A percentile compares a stretch with the other conserved stretches of the same genome.
Conservation (phyloP, 2,888 invertebrate species). For the Ischnus inquisitorius region DNA sequence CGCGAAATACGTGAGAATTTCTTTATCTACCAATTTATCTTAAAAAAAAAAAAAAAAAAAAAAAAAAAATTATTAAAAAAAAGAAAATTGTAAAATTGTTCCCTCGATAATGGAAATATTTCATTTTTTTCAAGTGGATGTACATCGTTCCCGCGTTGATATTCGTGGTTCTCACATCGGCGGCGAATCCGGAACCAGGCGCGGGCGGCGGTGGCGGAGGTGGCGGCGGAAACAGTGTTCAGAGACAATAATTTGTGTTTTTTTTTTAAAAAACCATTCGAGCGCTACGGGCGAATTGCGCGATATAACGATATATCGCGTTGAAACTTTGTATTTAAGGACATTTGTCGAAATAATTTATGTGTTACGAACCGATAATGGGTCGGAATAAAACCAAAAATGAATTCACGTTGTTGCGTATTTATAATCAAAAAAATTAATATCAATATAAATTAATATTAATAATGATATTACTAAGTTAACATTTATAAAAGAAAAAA, state of each 20-base stretch:
- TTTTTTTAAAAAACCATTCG: constrained; percentile 10
- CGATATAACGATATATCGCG: constrained; percentile 6
- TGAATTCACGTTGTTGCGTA: background rate
- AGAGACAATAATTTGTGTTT: constrained; percentile 77
- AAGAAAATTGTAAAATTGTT: constrained; percentile 25
- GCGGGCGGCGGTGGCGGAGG: constrained; percentile 81
- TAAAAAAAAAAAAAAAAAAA: too few relatives aligned
- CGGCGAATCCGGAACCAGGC: constrained; percentile 91
- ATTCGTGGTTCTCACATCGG: constrained; percentile 95
- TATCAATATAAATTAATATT: too few relatives aligned
- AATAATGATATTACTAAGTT: too few relatives aligned
- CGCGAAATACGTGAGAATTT: constrained; percentile 99
- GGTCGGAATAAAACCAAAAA: background rate
- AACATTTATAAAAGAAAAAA: too few relatives aligned
- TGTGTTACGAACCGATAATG: constrained; percentile 40
- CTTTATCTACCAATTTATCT: too few relatives aligned
- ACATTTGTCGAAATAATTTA: constrained; percentile 44
- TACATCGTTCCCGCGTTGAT: constrained; percentile 98
- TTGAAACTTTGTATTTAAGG: background rate
- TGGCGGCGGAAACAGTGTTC: constrained; percentile 73
- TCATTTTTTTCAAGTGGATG: constrained; percentile 96
- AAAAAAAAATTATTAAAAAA: constrained; percentile 80
- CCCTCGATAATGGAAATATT: constrained; percentile 67
- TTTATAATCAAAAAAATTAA: too few relatives aligned
- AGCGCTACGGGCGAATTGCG: background rate